Conservation (phyloP, 2,797 vertebrate species). For the Echeneis naucrates region DNA sequence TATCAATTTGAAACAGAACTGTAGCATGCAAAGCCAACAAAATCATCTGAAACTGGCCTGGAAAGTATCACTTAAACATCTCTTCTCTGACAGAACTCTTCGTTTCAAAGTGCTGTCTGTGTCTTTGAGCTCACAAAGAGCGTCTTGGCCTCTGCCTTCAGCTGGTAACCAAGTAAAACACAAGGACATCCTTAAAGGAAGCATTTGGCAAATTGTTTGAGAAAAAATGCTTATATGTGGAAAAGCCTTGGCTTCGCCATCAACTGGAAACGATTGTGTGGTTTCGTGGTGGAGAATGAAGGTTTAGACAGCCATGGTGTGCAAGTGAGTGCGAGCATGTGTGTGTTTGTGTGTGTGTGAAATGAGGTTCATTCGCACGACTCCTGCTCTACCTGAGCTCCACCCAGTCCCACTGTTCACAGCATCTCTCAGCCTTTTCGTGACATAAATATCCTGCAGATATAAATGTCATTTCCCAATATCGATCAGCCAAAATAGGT, state of each 20-base stretch:
- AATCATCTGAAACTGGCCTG: constrained; percentile 65
- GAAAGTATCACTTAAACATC: constrained; percentile 73
- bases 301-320: constrained; percentile 67
- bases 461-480: constrained; percentile 73
- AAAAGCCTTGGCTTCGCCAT: constrained; percentile 75
- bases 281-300: constrained; percentile 69
- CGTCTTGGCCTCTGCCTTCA: constrained; percentile 57
- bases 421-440: constrained; percentile 12
- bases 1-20: constrained; percentile 58
- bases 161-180: constrained; percentile 78
- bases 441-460: constrained; percentile 63
- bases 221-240: constrained; percentile 81
- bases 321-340: constrained; percentile 47
- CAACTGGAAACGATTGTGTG: constrained; percentile 74
- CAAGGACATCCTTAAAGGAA: constrained; percentile 83
- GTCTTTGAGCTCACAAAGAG: constrained; percentile 55
- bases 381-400: constrained; percentile 35
- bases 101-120: constrained; percentile 64
- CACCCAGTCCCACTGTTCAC: constrained; percentile 5
- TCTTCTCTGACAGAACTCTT: constrained; percentile 60
- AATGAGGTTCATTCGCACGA: constrained; percentile 43
- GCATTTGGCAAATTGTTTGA: constrained; percentile 82
- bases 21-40: constrained; percentile 48
- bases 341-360: constrained; percentile 42
- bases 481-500: constrained; percentile 70